Evolutionary conservation across 2,113 vertebrate genomes (phyloP), one percentile per base, ranked within the genome.

Genomic region (Dipodomys stephensi): DNA sequence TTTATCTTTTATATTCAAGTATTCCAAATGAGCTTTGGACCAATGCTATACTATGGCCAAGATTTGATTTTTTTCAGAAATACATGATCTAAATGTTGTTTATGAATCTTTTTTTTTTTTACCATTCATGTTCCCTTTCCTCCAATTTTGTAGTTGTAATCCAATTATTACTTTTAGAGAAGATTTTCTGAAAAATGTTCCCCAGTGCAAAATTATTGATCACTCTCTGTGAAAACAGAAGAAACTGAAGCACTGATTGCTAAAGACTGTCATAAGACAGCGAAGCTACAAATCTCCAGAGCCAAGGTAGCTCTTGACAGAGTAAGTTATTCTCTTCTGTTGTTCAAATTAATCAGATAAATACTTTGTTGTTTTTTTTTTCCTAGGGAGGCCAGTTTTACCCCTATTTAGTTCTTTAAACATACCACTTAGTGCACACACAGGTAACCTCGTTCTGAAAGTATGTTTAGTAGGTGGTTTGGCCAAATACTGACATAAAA

Each of bases 1-100:
- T 64, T 68, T 53, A 27, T 78, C 68, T 88, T 95, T 90, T 87
- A 88, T 95, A 87, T 84, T 67, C 74, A 83, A 86, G 44, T 4
- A 16, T 67, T 69, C 28, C 65, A 82, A 30, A 19, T 88, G 74
- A 73, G 4, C 76, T 96, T 88, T 94, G 87, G 67, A 69, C 9
- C 65, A 64, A 53, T 60, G 72, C 65, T 92, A 0, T 74, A 7
- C 25, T 80, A 1, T 30, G 46, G 32, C 13, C 39, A 69, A 83
- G 6, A 81, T 68, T 84, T 88, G 27, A 44, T 12, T 80, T 80
- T 88, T 90, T 69, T 57, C 16, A 0, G 69, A 92, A 89, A 89
- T 32, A 78, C 83, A 44, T 80, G 53, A 15, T 67, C 85, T 49
- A 81, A 68, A 65, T 77, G 39, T 81, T 57, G 32, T 49, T 78